phyloP scores from a whole-genome alignment of 2,888 invertebrate genomes.

The Terebella lapidaria region DNA sequence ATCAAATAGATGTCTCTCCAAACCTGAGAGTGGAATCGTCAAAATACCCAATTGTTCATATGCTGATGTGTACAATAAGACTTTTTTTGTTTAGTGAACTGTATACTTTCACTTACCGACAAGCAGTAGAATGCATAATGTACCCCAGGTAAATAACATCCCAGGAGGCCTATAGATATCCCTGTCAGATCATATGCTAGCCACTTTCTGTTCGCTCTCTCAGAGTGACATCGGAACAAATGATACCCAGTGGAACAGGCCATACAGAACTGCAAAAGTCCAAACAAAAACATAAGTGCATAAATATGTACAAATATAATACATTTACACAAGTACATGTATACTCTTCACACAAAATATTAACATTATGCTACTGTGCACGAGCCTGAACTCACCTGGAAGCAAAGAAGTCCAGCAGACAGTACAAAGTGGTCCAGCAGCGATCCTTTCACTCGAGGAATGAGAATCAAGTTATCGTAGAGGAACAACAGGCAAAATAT shows the following conservation, averaged over 20 bases:
- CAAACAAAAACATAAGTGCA: neutral
- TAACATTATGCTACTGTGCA: neutral
- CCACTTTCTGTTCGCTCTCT: constrained; percentile 77
- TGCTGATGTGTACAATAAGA: too few relatives aligned
- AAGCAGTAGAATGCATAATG: constrained; percentile 97
- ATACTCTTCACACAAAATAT: neutral
- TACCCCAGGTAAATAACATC: constrained; percentile 91
- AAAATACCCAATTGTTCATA: neutral
- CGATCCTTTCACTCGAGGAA: constrained; percentile 66
- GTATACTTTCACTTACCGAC: constrained; percentile 69
- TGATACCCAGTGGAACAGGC: constrained; percentile 85
- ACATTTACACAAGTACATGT: neutral
- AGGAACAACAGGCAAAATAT: constrained; percentile 66
- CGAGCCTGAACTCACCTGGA: constrained; percentile 63
- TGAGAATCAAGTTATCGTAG: constrained; percentile 66
- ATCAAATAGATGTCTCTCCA: constrained; percentile 76
- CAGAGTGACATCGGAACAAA: constrained; percentile 88
- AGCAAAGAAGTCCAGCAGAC: constrained; percentile 76
- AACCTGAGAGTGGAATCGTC: too few relatives aligned
- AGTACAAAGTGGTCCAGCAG: constrained; percentile 80
- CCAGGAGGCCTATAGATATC: constrained; percentile 84
- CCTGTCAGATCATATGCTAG: constrained; percentile 88
- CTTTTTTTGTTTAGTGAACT: too few relatives aligned
- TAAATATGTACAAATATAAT: too few relatives aligned
- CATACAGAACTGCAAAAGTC: constrained; percentile 77